Evolutionary conservation across 2,888 invertebrate species (phyloP).

Genomic region (Megaustenia siamemsis): DNA sequence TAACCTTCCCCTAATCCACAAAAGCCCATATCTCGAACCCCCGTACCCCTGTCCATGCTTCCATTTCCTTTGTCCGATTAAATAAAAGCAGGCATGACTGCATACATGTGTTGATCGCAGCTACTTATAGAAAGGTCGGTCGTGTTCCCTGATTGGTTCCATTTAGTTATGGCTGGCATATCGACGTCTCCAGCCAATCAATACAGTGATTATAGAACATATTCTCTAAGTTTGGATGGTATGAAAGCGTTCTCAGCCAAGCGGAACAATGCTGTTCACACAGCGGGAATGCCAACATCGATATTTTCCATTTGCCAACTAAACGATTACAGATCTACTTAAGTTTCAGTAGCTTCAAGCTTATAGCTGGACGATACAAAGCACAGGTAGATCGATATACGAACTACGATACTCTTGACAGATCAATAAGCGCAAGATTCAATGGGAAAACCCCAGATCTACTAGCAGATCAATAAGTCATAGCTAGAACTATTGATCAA

Average conservation of each 20-base stretch:
- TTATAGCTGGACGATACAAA: neutral
- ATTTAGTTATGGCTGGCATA: neutral
- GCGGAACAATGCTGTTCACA: conserved; percentile 12
- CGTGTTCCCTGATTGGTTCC: neutral
- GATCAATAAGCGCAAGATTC: neutral
- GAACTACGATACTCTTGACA: too few relatives aligned
- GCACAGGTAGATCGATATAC: conserved; percentile 5
- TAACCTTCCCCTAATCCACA: too few relatives aligned
- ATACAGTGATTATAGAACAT: conserved; percentile 24
- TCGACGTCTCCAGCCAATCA: conserved; percentile 4
- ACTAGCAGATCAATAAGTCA: neutral
- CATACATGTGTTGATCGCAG: neutral
- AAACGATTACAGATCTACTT: neutral
- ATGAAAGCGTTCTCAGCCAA: conserved; percentile 20
- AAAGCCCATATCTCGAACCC: too few relatives aligned
- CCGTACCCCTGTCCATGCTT: too few relatives aligned
- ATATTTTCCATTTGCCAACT: conserved; percentile 34
- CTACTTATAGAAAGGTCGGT: neutral
- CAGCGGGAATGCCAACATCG: conserved; percentile 17
- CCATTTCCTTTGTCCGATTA: too few relatives aligned
- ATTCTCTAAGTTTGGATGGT: neutral
- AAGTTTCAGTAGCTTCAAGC: neutral
- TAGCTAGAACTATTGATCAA: neutral
- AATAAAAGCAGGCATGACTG: neutral
- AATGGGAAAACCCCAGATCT: neutral